These are phyloP conservation scores for Sturnira hondurensis DNA, from an alignment of 2,113 vertebrate genomes.

Conservation along the genomic window DNA sequence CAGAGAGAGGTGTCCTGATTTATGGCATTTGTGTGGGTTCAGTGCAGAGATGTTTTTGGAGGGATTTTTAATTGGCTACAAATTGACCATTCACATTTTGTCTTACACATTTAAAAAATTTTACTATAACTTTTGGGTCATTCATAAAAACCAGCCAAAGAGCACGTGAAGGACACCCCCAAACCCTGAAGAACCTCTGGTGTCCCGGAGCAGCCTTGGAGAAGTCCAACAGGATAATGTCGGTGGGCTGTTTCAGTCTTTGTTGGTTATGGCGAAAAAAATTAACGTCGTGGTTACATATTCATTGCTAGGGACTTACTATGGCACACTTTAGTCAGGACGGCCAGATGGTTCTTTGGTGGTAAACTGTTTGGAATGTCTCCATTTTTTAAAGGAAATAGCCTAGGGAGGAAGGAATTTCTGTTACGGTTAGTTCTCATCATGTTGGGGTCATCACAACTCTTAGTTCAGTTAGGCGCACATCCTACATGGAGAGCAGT, in stretches of 20 bases:
- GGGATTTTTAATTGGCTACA: background rate
- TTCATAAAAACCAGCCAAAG: background rate
- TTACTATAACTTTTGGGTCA: background rate
- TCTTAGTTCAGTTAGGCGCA: background rate
- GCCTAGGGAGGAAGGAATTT: background rate
- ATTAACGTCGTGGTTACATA: background rate
- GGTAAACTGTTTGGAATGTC: background rate
- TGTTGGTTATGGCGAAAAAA: slow-evolving; percentile 2
- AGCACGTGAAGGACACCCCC: background rate
- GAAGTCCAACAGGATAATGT: background rate
- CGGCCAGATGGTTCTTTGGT: background rate
- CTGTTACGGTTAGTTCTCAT: background rate
- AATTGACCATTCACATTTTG: slow-evolving; percentile 10
- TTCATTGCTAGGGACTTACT: background rate
- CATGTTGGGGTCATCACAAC: background rate
- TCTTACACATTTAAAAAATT: background rate
- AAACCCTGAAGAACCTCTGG: background rate
- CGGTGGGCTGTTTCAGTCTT: background rate
- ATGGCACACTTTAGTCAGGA: background rate
- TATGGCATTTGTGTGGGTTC: background rate
- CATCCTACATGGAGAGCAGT: background rate
- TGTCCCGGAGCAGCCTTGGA: background rate
- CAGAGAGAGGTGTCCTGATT: background rate
- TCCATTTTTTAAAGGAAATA: background rate
- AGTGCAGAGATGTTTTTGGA: background rate